Evolutionary conservation across 2,888 invertebrate genomes (phyloP).

Genomic region (Glyphotaelius pellucidus): DNA sequence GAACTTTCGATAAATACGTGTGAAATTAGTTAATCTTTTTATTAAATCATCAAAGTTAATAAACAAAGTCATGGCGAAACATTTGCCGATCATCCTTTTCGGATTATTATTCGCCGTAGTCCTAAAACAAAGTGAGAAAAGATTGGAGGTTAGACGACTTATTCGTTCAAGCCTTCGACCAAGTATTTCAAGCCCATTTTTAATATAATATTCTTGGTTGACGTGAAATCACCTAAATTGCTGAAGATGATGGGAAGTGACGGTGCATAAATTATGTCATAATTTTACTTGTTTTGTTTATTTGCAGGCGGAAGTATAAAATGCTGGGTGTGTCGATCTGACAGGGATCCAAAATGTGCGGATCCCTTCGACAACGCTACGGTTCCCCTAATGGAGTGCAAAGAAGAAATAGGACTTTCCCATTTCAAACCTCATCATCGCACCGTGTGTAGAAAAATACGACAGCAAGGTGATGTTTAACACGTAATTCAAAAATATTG

Average conservation of each 20-base stretch:
- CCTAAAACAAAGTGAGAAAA: conserved; percentile 59
- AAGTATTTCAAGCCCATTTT: conserved; percentile 63
- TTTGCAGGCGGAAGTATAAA: conserved; percentile 83
- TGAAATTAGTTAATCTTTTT: background rate
- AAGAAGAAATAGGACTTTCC: conserved; percentile 78
- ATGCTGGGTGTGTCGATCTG: conserved; percentile 95
- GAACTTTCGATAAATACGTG: background rate
- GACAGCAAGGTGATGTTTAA: conserved; percentile 86
- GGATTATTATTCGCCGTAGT: conserved; percentile 48
- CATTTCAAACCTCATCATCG: conserved; percentile 84
- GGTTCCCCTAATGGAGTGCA: conserved; percentile 90
- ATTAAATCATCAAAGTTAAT: background rate
- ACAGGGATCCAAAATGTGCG: conserved; percentile 91
- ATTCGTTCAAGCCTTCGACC: too few relatives aligned
- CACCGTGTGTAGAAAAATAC: conserved; percentile 93
- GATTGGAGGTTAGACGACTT: conserved; percentile 56
- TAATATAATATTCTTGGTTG: conserved; percentile 13
- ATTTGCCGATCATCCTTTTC: conserved; percentile 42
- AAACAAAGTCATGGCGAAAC: conserved; percentile 47
- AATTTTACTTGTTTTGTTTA: background rate
- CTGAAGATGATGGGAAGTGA: background rate
- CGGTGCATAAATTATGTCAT: background rate
- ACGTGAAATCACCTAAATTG: background rate
- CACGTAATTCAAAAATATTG: too few relatives aligned
- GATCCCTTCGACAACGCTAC: conserved; percentile 95